A percentile compares a stretch with the other conserved stretches of the same genome.
phyloP scores from a whole-genome alignment of 2,113 vertebrate genomes.

The Tenebrosternarchus preto region DNA sequence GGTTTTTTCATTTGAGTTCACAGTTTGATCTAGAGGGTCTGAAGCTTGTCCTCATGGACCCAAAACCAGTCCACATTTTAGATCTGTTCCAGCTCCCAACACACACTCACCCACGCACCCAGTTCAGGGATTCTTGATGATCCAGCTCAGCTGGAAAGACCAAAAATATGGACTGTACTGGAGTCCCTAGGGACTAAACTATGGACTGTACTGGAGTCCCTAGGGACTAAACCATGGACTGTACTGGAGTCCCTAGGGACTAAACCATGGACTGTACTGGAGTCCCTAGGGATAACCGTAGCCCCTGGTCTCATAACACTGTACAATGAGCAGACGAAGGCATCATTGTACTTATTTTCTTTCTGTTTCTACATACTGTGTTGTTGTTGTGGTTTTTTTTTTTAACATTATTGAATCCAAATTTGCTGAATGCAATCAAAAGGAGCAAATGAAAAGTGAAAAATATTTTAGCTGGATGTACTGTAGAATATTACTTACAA shows the following conservation, averaged over 20 bases:
- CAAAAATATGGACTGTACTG: not conserved
- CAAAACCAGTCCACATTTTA: not conserved
- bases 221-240: not conserved
- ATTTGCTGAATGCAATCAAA: slow-evolving; percentile 55
- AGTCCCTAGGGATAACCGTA: not conserved
- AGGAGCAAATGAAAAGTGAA: slow-evolving; percentile 35
- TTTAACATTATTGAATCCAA: slow-evolving; percentile 32
- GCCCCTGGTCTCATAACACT: not conserved
- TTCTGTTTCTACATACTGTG: slow-evolving; percentile 47
- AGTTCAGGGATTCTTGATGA: not conserved
- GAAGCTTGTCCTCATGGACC: not conserved
- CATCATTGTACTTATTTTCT: not conserved
- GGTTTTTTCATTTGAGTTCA: not conserved
- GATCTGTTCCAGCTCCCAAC: not conserved
- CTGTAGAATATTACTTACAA: slow-evolving; percentile 60
- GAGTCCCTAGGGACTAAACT: not conserved
- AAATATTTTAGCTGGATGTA: slow-evolving; percentile 42
- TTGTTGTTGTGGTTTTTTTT: too few species aligned
- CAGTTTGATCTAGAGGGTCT: too few species aligned
- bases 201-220: not conserved
- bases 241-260: not conserved
- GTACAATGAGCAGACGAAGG: not conserved
- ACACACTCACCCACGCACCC: too few species aligned
- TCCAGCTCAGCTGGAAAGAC: not conserved
- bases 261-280: not conserved